Conservation (phyloP, 2,113 vertebrate genomes). For the Gobiocypris rarus region DNA sequence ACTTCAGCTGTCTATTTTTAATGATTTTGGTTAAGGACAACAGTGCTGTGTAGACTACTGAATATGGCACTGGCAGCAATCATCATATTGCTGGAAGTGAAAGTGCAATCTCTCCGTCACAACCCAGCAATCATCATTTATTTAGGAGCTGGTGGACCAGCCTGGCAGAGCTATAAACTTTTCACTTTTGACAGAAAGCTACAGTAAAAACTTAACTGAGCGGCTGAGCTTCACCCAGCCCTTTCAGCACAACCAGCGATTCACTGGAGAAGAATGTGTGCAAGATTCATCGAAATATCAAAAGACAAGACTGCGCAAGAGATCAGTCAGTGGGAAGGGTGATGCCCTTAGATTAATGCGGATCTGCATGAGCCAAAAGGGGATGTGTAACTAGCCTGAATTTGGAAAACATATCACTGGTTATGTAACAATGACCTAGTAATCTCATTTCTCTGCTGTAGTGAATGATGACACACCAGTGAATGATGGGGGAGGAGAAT, state of each 20-base stretch:
- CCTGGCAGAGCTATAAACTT: not conserved
- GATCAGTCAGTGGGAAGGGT: not conserved
- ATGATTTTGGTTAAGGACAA: not conserved
- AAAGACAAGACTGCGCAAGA: constrained; percentile 1
- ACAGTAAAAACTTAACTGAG: not conserved
- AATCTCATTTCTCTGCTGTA: constrained; percentile 64
- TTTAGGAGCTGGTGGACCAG: constrained; percentile 3
- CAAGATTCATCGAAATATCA: not conserved
- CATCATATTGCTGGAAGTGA: not conserved
- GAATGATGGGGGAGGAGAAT: constrained; percentile 39
- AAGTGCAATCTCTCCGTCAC: not conserved
- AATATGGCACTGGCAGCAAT: not conserved
- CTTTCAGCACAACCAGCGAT: not conserved
- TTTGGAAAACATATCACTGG: constrained; percentile 6
- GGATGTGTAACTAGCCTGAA: constrained; percentile 19
- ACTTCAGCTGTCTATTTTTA: not conserved
- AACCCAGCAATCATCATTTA: not conserved
- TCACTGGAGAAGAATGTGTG: constrained; percentile 31
- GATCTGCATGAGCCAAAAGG: not conserved
- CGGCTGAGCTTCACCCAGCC: not conserved
- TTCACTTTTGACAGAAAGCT: constrained; percentile 13
- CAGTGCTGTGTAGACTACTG: not conserved
- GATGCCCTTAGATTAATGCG: constrained; percentile 6
- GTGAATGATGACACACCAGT: too few relatives aligned
- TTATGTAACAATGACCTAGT: constrained; percentile 72